Evolutionary conservation across 2,797 vertebrate genomes (phyloP), one percentile per base, ranked within the genome.

Genomic region (Nannoperca obscura): DNA sequence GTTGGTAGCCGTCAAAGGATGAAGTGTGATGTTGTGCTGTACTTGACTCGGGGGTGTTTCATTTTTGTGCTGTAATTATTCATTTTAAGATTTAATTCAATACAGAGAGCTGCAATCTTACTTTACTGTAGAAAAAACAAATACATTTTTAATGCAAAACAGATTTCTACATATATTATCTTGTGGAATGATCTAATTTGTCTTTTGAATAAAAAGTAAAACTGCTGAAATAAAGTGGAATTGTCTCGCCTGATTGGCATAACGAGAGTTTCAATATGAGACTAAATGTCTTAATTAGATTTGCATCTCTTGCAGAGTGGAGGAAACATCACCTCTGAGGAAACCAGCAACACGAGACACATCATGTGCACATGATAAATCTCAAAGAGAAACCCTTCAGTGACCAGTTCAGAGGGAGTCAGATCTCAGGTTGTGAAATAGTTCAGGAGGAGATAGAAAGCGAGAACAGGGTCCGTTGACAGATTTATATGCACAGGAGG

Each of bases 401-500:
- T 36, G 59, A 47, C 12, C 40, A 46, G 42, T 27, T 60, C 63
- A 71, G 42, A 74, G 42, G 17, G 50, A 50, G 63, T 71, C 14
- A 68, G 64, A 71, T 71, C 40, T 73, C 57, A 61, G 64, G 60
- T 76, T 81, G 52, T 71, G 46, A 84, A 85, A 80, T 47, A 19
- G 10, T 42, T 66, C 59, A 70, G 74, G 46, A 61, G 40, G 66
- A 70, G 82, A 80, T 24, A 69, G 22, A 76, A 71, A 74, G 70
- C 7, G 52, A 73, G 76, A 87, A 76, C 70, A 64, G 78, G 44
- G 53, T 4, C 74, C 30, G 87, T 61, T 78, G 91, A 92, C 87
- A 92, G 88, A 83, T 91, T 86, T 86, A 91, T 84, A 24, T 24
- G 60, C 36, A 44, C 57, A 55, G 53, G 73, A 62, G 30, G 34